Evolutionary conservation across 2,113 vertebrate genomes (phyloP).

Genomic region (Phalacrocorax carbo): DNA sequence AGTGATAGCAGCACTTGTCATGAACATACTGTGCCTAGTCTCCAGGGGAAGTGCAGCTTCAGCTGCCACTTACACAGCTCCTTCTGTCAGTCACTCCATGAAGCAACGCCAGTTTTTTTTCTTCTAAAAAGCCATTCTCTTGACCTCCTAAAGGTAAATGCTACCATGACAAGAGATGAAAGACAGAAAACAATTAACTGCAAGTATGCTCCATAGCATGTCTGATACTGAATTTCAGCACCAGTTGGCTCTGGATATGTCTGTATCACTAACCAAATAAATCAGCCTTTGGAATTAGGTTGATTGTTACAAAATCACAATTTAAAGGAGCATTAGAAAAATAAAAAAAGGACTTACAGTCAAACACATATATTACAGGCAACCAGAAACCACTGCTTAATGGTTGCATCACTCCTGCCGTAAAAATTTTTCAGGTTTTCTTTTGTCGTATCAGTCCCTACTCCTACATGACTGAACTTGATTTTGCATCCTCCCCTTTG

Average conservation of each 20-base stretch:
- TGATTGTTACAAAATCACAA: not conserved
- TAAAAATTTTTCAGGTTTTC: not conserved
- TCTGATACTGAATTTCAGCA: not conserved
- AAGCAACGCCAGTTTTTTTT: not conserved
- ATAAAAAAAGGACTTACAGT: not conserved
- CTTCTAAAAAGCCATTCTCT: not conserved
- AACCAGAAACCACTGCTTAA: not conserved
- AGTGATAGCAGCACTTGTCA: conserved; percentile 42
- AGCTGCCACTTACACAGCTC: conserved; percentile 24
- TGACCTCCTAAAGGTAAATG: conserved; percentile 21
- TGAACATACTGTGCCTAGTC: not conserved
- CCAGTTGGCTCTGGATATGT: not conserved
- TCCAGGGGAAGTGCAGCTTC: not conserved
- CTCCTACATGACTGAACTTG: not conserved
- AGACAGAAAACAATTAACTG: not conserved
- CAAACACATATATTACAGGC: not conserved
- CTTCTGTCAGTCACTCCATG: conserved; percentile 17
- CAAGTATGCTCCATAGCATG: not conserved
- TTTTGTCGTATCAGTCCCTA: not conserved
- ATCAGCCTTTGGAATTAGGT: not conserved
- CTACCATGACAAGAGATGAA: not conserved
- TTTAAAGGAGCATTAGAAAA: not conserved
- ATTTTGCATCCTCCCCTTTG: not conserved
- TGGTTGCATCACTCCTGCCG: not conserved
- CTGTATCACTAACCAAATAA: not conserved